These are phyloP conservation scores for Microctonus hyperodae DNA, from an alignment of 2,888 invertebrate species.

Conservation along the genomic window DNA sequence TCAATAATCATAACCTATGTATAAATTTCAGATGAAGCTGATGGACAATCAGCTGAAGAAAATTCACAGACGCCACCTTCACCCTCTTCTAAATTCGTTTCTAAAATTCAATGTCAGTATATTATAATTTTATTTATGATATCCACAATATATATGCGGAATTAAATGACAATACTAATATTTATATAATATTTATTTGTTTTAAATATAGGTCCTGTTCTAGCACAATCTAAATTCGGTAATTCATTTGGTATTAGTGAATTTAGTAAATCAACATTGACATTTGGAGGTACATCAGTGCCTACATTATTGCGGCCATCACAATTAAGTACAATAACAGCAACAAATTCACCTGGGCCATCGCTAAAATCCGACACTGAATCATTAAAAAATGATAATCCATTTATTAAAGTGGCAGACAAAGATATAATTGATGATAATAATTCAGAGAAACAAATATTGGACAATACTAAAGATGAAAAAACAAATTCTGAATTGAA, in stretches of 20 bases:
- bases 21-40: conserved; percentile 44
- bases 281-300: conserved; percentile 33
- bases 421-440: conserved; percentile 36
- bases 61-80: conserved; percentile 44
- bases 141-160: background rate
- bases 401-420: conserved; percentile 50
- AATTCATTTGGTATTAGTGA: conserved; percentile 49
- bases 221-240: conserved; percentile 51
- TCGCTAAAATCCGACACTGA: conserved; percentile 42
- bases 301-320: conserved; percentile 54
- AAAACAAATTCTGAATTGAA: conserved; percentile 37
- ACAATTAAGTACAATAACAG: conserved; percentile 46
- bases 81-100: conserved; percentile 37
- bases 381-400: conserved; percentile 55
- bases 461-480: conserved; percentile 23
- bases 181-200: background rate
- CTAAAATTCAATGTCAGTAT: conserved; percentile 45
- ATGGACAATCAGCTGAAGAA: conserved; percentile 43
- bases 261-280: conserved; percentile 40
- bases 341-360: conserved; percentile 40
- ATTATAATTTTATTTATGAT: background rate
- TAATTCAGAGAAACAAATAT: conserved; percentile 31
- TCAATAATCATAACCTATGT: conserved; percentile 21
- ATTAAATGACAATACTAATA: background rate
- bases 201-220: conserved; percentile 41